A percentile compares a stretch with the other conserved stretches of the same genome.
phyloP scores from a whole-genome alignment of 1,140 invertebrate genomes.

The Delia radicum region DNA sequence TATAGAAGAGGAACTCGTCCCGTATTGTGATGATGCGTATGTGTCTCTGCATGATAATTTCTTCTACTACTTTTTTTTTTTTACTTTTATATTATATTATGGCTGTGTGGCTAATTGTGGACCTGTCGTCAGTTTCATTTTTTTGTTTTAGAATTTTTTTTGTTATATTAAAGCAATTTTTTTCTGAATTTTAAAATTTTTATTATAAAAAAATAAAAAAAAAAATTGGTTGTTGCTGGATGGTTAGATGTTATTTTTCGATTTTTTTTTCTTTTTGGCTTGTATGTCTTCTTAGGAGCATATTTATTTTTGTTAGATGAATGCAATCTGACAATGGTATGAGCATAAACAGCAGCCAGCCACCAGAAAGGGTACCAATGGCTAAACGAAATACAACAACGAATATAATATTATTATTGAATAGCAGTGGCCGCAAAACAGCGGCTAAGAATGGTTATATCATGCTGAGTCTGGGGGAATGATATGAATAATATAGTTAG shows the following conservation, averaged over 20 bases:
- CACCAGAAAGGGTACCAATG: background rate
- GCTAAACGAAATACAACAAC: background rate
- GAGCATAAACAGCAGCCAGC: conserved; percentile 26
- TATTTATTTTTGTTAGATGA: conserved; percentile 27
- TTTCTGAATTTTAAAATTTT: conserved; percentile 45
- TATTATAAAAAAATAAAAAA: conserved; percentile 12
- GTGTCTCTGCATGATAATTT: conserved; percentile 23
- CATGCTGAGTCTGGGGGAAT: conserved; percentile 11
- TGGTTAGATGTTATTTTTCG: background rate
- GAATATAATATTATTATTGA: conserved; percentile 5
- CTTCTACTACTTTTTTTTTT: background rate
- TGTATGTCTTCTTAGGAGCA: conserved; percentile 7
- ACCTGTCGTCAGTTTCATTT: conserved; percentile 49
- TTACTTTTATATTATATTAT: conserved; percentile 18
- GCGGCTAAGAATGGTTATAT: conserved; percentile 19
- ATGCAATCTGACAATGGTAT: conserved; percentile 29
- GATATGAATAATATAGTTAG: conserved; percentile 16
- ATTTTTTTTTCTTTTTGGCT: background rate
- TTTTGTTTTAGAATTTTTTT: conserved; percentile 2
- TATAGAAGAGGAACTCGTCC: background rate
- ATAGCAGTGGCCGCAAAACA: background rate
- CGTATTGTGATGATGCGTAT: conserved; percentile 5
- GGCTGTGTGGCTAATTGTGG: conserved; percentile 47
- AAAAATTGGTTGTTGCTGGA: conserved; percentile 6
- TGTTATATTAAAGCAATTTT: conserved; percentile 16